Conservation (phyloP, 2,888 invertebrate genomes). For the Hofmannophila pseudospretella region DNA sequence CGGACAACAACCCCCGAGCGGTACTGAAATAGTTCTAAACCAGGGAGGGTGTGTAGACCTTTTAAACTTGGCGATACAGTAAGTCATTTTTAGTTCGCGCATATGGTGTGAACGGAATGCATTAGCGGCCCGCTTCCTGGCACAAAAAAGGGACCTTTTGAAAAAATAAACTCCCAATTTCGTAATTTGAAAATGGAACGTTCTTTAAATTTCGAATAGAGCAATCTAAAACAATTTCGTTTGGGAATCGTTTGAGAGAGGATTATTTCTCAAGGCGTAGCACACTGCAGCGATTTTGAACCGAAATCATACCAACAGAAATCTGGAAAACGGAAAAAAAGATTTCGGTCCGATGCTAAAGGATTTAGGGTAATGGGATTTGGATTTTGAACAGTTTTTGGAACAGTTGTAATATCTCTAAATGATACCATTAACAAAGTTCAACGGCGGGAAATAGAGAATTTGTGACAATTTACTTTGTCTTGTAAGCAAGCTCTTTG, state of each 20-base stretch:
- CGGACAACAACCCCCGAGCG: background rate
- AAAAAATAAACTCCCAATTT: slow-evolving; percentile 29
- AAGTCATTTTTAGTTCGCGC: slow-evolving; percentile 51
- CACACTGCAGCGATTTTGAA: too few species aligned
- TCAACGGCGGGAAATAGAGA: too few species aligned
- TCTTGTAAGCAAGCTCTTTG: too few species aligned
- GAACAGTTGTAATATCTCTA: too few species aligned
- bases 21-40: background rate
- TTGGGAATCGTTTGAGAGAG: background rate
- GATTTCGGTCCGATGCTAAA: too few species aligned
- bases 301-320: too few species aligned
- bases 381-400: too few species aligned
- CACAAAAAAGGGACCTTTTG: slow-evolving; percentile 22
- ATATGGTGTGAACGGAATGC: slow-evolving; percentile 60
- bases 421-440: too few species aligned
- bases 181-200: slow-evolving; percentile 46
- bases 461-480: too few species aligned
- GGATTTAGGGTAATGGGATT: too few species aligned
- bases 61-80: slow-evolving; percentile 13
- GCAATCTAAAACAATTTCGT: slow-evolving; percentile 9
- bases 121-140: slow-evolving; percentile 54
- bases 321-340: too few species aligned
- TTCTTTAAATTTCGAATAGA: slow-evolving; percentile 17
- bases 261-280: background rate
- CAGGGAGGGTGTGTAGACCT: background rate